A percentile compares a stretch with the other conserved stretches of the same genome.
Evolutionary conservation across 1,140 invertebrate species (phyloP).

Genomic region (Aphaenogaster ashmeadi): DNA sequence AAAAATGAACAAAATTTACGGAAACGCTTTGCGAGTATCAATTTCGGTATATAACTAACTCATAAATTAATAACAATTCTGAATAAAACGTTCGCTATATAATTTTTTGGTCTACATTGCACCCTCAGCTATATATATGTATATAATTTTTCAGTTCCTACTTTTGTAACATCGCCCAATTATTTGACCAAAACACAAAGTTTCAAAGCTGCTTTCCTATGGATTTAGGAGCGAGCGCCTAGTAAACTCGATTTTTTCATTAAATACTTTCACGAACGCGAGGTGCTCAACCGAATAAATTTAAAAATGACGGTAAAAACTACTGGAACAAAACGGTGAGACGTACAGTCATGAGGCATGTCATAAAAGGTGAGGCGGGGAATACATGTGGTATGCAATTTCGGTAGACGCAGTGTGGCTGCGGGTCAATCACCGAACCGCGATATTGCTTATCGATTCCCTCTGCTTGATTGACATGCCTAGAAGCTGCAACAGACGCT

Average conservation of each 20-base stretch:
- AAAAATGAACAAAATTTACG: background rate
- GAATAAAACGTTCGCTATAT: background rate
- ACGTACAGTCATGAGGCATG: conserved; percentile 36
- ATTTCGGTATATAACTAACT: background rate
- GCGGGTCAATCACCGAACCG: conserved; percentile 75
- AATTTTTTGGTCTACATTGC: background rate
- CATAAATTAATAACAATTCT: background rate
- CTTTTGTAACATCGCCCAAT: background rate
- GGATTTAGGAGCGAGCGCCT: background rate
- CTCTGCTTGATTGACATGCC: conserved; percentile 74
- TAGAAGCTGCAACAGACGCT: conserved; percentile 62
- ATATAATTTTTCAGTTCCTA: background rate
- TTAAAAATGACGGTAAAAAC: conserved; percentile 24
- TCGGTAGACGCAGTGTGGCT: conserved; percentile 68
- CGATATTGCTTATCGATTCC: conserved; percentile 78
- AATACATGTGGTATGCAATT: conserved; percentile 69
- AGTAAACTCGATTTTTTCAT: conserved; percentile 14
- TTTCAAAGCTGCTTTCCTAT: background rate
- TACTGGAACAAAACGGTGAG: conserved; percentile 15
- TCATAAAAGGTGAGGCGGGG: conserved; percentile 53
- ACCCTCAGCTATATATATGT: background rate
- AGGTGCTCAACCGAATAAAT: background rate
- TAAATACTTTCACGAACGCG: background rate
- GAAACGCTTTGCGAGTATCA: background rate
- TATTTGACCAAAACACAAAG: background rate